Evolutionary conservation across 2,797 vertebrate genomes (phyloP), one percentile per base, ranked within the genome.

Genomic region (Manis crassicaudata): DNA sequence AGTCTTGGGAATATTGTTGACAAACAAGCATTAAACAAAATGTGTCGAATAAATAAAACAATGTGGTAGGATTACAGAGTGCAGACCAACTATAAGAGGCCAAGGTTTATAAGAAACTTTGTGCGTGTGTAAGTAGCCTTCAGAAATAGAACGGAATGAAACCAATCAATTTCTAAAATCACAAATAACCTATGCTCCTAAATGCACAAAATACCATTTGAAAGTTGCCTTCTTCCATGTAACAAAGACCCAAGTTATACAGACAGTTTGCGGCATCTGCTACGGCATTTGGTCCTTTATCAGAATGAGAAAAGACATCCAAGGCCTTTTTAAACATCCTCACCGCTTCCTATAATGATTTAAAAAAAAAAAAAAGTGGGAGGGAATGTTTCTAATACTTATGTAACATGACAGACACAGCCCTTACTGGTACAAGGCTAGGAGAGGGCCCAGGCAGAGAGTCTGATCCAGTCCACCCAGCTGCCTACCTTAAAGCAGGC

Each of bases 211-310:
- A 93, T 98, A 99, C 98, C 99, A 92, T 92, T 81, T 98, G 91
- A 21, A 98, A 96, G 76, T 89, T 97, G 79, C 95, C 97, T 96
- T 98, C 98, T 23, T 98, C 98, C 98, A 98, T 97, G 88, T 98
- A 98, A 95, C 99, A 99, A 27, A 98, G 85, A 37, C 99, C 99
- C 77, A 98, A 97, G 32, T 98, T 95, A 97, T 98, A 98, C 96
- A 98, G 97, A 88, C 99, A 97, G 92, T 99, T 98, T 67, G 98
- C 98, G 87, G 96, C 92, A 60, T 98, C 97, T 56, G 94, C 90
- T 7, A 80, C 6, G 27, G 37, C 79, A 88, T 77, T 79, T 68
- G 70, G 7, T 73, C 60, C 97, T 83, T 98, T 96, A n/a, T 94
- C 85, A 25, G 96, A 94, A 56, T 84, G 65, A 60, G 80, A 82